Evolutionary conservation across 2,113 vertebrate genomes (phyloP).

Genomic region (Apeltes quadracus): DNA sequence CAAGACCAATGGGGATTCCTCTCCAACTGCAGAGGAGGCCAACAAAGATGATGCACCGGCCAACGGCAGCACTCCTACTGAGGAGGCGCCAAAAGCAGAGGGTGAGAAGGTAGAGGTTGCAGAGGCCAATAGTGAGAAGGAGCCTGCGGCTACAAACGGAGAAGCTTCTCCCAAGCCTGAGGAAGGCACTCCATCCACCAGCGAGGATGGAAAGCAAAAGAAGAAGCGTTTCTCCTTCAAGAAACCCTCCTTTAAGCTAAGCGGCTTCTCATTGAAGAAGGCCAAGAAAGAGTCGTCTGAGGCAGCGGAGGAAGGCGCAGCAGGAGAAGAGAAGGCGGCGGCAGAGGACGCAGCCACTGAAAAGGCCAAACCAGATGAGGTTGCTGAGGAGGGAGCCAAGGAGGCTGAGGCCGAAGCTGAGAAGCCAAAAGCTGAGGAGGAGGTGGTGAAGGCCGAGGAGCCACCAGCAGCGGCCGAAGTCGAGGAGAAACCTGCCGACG

Average conservation of each 20-base stretch:
- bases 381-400: slow-evolving; percentile 57
- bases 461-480: slow-evolving; percentile 38
- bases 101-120: slow-evolving; percentile 70
- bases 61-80: slow-evolving; percentile 88
- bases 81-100: slow-evolving; percentile 81
- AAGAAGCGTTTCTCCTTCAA: slow-evolving; percentile 97
- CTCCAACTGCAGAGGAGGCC: slow-evolving; percentile 83
- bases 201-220: slow-evolving; percentile 92
- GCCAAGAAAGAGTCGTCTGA: slow-evolving; percentile 90
- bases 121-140: slow-evolving; percentile 76
- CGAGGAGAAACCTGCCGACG: slow-evolving; percentile 82
- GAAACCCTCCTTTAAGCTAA: slow-evolving; percentile 91
- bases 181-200: slow-evolving; percentile 79
- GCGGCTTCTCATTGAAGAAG: slow-evolving; percentile 86
- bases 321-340: slow-evolving; percentile 62
- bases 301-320: slow-evolving; percentile 74
- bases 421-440: slow-evolving; percentile 67
- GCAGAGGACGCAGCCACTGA: slow-evolving; percentile 60
- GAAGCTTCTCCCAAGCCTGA: slow-evolving; percentile 77
- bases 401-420: slow-evolving; percentile 56
- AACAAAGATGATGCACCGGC: slow-evolving; percentile 86
- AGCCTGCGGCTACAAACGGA: slow-evolving; percentile 83
- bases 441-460: slow-evolving; percentile 70
- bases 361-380: slow-evolving; percentile 65
- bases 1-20: slow-evolving; percentile 85